Conservation (phyloP, 1,140 invertebrate species). For the Branchinecta lynchi region DNA sequence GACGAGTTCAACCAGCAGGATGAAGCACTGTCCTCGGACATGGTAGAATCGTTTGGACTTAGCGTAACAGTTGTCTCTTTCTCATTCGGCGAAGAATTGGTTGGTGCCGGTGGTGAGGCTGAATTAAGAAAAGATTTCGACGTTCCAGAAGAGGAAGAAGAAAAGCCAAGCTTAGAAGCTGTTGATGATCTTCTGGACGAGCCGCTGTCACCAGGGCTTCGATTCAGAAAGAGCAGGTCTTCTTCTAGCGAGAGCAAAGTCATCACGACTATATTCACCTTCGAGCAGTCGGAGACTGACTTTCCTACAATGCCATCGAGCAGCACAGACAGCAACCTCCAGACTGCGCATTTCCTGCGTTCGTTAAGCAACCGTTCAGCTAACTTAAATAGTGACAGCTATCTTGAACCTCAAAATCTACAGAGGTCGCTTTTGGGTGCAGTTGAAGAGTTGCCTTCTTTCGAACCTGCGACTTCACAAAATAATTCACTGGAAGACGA, state of each 20-base stretch:
- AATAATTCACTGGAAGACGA: background rate
- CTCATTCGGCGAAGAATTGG: background rate
- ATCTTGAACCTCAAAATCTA: background rate
- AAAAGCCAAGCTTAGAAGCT: background rate
- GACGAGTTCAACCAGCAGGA: background rate
- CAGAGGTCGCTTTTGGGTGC: background rate
- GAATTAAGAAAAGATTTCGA: background rate
- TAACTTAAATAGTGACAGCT: background rate
- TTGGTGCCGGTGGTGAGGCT: background rate
- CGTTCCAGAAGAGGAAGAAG: background rate
- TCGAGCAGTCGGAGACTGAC: background rate
- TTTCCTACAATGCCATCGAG: background rate
- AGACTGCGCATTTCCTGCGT: background rate
- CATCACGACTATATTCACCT: background rate
- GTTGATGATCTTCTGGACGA: background rate
- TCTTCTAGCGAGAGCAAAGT: background rate
- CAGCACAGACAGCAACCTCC: background rate
- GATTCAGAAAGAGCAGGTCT: background rate
- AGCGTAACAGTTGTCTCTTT: background rate
- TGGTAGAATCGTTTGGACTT: background rate
- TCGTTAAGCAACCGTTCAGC: background rate
- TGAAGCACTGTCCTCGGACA: background rate
- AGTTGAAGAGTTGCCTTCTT: slow-evolving; percentile 3
- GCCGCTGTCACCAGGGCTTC: background rate
- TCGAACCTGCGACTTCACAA: background rate